Evolutionary conservation across 2,113 vertebrate species (phyloP).

Genomic region (Amphiprion ocellaris): DNA sequence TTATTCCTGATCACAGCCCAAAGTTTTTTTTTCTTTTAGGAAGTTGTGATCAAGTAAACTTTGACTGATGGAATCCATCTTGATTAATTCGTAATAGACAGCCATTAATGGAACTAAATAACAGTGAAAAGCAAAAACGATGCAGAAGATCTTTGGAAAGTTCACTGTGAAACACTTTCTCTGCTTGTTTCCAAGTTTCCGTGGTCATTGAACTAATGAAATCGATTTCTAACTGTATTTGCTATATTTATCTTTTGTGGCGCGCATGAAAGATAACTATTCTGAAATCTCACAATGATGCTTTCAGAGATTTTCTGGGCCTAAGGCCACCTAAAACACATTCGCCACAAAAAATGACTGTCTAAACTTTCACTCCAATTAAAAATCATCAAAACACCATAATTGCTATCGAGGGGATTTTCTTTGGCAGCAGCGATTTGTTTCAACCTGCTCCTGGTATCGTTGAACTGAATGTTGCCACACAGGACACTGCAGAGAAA

Average conservation of each 20-base stretch:
- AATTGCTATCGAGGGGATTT: constrained; percentile 60
- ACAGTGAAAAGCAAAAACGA: not conserved
- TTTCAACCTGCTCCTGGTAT: constrained; percentile 51
- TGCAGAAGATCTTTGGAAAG: not conserved
- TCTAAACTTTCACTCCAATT: constrained; percentile 66
- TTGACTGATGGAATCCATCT: too few relatives aligned
- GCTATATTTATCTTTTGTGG: constrained; percentile 3
- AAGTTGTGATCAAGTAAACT: too few relatives aligned
- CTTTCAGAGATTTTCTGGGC: constrained; percentile 8
- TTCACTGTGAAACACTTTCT: not conserved
- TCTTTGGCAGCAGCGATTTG: constrained; percentile 44
- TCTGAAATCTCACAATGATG: constrained; percentile 14
- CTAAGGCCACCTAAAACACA: constrained; percentile 24
- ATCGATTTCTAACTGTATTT: not conserved
- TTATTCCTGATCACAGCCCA: too few relatives aligned
- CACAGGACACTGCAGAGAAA: constrained; percentile 14
- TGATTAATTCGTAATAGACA: too few relatives aligned
- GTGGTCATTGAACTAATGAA: constrained; percentile 29
- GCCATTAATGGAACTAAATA: too few relatives aligned
- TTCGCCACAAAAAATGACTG: constrained; percentile 49
- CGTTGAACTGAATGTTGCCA: constrained; percentile 8
- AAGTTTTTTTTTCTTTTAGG: too few relatives aligned
- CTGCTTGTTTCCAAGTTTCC: constrained; percentile 22
- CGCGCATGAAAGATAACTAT: not conserved
- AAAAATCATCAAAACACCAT: constrained; percentile 46